phyloP scores from a whole-genome alignment of 37 sponge, comb jelly and placozoan genomes.

The Ephydatia muelleri region DNA sequence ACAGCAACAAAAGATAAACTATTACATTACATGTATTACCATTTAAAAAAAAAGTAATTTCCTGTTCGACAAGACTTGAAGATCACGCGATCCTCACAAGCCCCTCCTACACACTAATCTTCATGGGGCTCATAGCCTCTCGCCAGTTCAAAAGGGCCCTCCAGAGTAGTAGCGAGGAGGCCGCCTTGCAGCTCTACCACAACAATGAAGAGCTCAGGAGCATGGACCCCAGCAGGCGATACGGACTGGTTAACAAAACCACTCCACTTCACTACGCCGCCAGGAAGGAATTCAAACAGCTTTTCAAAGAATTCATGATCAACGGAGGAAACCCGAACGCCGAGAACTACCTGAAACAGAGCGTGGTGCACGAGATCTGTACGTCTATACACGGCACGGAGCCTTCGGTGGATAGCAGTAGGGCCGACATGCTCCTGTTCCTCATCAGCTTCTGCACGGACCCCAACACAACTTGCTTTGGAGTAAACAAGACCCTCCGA shows the following conservation, averaged over 20 bases:
- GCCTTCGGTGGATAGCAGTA: not conserved
- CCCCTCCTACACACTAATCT: no score
- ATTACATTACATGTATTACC: no score
- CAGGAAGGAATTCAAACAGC: slow-evolving; percentile 9
- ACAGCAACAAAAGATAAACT: no score
- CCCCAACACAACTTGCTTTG: slow-evolving; percentile 2
- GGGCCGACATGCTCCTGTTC: slow-evolving; percentile 32
- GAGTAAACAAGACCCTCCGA: not conserved
- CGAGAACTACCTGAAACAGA: not conserved
- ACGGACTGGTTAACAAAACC: slow-evolving; percentile 1
- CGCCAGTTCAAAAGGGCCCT: slow-evolving; percentile 19
- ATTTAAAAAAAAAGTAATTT: no score
- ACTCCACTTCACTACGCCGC: slow-evolving; percentile 34
- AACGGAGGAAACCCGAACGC: slow-evolving; percentile 19
- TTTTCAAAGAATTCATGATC: slow-evolving; percentile 25
- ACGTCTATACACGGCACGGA: not conserved
- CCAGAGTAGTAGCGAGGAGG: slow-evolving; percentile 8
- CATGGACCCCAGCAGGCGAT: slow-evolving; percentile 13
- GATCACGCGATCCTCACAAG: no score
- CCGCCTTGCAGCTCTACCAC: slow-evolving; percentile 26
- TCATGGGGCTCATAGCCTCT: slow-evolving; percentile 23
- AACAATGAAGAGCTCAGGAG: not conserved
- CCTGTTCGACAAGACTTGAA: no score
- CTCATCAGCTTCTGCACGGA: slow-evolving; percentile 20
- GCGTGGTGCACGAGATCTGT: slow-evolving; percentile 25